phyloP scores from a whole-genome alignment of 1,140 invertebrate genomes.

The Trichonephila clavipes region DNA sequence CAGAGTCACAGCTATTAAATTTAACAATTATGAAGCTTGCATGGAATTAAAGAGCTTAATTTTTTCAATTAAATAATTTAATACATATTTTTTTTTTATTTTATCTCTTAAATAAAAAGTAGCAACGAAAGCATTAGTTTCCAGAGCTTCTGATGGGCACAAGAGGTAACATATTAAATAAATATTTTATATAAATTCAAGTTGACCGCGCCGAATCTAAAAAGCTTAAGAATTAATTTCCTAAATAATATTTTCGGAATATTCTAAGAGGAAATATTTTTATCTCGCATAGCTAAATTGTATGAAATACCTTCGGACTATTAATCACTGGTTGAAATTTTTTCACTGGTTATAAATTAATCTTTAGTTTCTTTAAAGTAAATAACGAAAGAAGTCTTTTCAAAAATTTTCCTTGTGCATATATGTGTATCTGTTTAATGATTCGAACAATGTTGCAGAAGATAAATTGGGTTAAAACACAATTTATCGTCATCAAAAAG shows the following conservation, averaged over 20 bases:
- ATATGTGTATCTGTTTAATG: conserved; percentile 2
- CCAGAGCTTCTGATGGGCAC: no score
- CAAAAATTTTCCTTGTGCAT: not conserved
- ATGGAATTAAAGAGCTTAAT: no score
- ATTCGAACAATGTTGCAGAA: not conserved
- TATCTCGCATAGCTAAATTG: not conserved
- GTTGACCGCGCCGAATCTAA: not conserved
- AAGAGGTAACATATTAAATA: not conserved
- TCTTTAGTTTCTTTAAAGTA: not conserved
- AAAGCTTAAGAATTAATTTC: conserved; percentile 4
- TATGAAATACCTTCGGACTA: not conserved
- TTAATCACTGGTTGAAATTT: not conserved
- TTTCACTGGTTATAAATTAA: not conserved
- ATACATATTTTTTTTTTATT: no score
- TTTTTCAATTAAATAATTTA: no score
- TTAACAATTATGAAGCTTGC: no score
- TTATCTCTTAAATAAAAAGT: no score
- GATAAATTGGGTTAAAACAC: not conserved
- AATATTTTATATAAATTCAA: not conserved
- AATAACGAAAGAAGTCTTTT: not conserved
- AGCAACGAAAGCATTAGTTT: no score
- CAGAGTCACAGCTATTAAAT: no score
- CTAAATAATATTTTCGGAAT: conserved; percentile 2
- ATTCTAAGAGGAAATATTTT: not conserved
- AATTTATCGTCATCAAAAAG: not conserved